Percentiles rank a stretch among this genome's conserved stretches.
These are phyloP conservation scores for Dexiosoma caninum DNA, from an alignment of 2,888 invertebrate genomes.

Conservation along the genomic window DNA sequence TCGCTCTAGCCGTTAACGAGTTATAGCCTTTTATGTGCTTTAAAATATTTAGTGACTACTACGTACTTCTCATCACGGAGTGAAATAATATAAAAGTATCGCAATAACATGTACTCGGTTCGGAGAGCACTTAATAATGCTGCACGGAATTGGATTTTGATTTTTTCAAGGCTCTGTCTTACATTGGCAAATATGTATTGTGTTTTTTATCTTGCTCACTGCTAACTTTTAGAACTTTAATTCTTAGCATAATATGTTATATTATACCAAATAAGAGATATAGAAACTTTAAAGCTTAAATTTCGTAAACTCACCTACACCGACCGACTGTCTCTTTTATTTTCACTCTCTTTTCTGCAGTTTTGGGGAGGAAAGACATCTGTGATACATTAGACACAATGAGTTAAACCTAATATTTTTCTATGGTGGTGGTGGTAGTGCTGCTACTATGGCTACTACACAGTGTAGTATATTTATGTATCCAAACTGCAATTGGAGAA, in stretches of 20 bases:
- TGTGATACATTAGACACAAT: conserved; percentile 13
- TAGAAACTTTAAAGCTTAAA: conserved; percentile 47
- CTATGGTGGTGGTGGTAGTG: not conserved
- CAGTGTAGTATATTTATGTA: conserved; percentile 34
- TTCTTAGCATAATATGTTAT: conserved; percentile 7
- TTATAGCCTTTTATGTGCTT: too few species aligned
- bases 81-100: too few species aligned
- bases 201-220: not conserved
- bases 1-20: too few species aligned
- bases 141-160: too few species aligned
- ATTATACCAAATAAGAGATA: not conserved
- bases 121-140: too few species aligned
- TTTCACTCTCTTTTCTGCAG: conserved; percentile 7
- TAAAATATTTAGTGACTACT: too few species aligned
- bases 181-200: too few species aligned
- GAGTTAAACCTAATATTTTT: conserved; percentile 40
- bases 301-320: conserved; percentile 4
- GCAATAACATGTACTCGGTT: too few species aligned
- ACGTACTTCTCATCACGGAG: too few species aligned
- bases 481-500: conserved; percentile 46
- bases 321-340: not conserved
- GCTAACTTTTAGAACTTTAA: not conserved
- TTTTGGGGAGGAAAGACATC: conserved; percentile 18
- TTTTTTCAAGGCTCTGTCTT: too few species aligned
- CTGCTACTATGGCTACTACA: not conserved